phyloP scores from a whole-genome alignment of 2,888 invertebrate genomes.

The Alsophila aescularia region DNA sequence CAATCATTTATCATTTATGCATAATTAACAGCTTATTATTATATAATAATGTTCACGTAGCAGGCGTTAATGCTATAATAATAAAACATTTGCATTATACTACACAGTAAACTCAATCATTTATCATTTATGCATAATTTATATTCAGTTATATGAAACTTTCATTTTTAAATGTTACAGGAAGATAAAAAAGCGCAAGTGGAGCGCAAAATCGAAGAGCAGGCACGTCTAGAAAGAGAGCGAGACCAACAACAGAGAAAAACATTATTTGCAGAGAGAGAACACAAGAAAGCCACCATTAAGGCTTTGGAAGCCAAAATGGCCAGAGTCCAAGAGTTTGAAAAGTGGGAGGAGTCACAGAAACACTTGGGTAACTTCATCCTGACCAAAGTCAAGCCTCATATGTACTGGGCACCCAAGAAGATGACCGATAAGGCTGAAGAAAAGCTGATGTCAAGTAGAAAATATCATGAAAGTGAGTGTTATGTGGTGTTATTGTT shows the following conservation, averaged over 20 bases:
- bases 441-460: conserved; percentile 86
- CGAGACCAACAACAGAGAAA: conserved; percentile 91
- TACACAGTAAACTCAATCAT: too few species aligned
- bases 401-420: conserved; percentile 94
- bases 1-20: too few species aligned
- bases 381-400: conserved; percentile 93
- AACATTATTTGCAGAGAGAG: conserved; percentile 92
- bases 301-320: conserved; percentile 95
- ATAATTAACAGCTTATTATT: too few species aligned
- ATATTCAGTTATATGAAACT: not conserved
- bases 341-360: conserved; percentile 92
- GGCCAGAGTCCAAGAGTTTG: conserved; percentile 93
- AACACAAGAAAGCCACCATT: conserved; percentile 94
- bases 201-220: conserved; percentile 97
- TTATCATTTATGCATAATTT: not conserved
- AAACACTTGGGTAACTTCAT: conserved; percentile 92
- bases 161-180: conserved; percentile 46
- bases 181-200: conserved; percentile 88
- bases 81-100: too few species aligned
- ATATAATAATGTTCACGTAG: too few species aligned
- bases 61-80: too few species aligned
- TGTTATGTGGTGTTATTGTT: too few species aligned
- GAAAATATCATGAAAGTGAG: conserved; percentile 87
- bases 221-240: conserved; percentile 93
- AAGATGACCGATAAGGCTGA: conserved; percentile 88